Percentiles rank a stretch among this genome's conserved stretches.
Evolutionary conservation across 2,797 vertebrate genomes (phyloP).

Genomic region (Acrossocheilus fasciatus): DNA sequence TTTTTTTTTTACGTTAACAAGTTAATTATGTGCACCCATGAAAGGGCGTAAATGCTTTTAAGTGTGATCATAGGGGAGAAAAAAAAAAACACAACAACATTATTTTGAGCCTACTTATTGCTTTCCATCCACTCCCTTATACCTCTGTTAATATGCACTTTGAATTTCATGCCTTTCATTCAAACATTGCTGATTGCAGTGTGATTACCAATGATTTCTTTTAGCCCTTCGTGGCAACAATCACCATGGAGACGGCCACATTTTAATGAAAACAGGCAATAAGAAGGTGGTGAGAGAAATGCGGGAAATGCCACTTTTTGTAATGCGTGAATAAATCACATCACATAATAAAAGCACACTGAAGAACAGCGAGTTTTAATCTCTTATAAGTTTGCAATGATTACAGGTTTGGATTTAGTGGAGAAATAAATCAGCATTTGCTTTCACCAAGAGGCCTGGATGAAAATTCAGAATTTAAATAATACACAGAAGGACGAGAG

Average conservation of each 20-base stretch:
- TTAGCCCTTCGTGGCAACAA: conserved; percentile 71
- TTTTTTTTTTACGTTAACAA: background rate
- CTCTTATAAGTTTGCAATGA: background rate
- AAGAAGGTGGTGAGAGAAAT: conserved; percentile 55
- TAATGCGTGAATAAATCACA: conserved; percentile 69
- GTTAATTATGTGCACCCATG: background rate
- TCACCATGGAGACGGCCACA: conserved; percentile 75
- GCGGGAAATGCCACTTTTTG: conserved; percentile 62
- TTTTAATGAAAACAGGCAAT: conserved; percentile 71
- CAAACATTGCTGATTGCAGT: conserved; percentile 49
- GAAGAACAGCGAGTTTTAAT: conserved; percentile 1
- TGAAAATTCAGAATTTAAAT: background rate
- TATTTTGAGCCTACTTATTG: background rate
- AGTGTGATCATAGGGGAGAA: conserved; percentile 16
- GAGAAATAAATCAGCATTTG: conserved; percentile 2
- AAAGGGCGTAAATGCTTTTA: background rate
- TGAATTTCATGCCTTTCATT: conserved; percentile 29
- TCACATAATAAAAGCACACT: conserved; percentile 31
- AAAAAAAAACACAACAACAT: background rate
- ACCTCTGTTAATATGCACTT: conserved; percentile 35
- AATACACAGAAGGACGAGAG: background rate
- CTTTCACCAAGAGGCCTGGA: background rate
- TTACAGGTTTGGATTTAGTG: conserved; percentile 27
- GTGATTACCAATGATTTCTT: conserved; percentile 62
- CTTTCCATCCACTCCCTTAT: background rate